Conservation (phyloP, 2,888 invertebrate genomes). For the Pteria penguin region DNA sequence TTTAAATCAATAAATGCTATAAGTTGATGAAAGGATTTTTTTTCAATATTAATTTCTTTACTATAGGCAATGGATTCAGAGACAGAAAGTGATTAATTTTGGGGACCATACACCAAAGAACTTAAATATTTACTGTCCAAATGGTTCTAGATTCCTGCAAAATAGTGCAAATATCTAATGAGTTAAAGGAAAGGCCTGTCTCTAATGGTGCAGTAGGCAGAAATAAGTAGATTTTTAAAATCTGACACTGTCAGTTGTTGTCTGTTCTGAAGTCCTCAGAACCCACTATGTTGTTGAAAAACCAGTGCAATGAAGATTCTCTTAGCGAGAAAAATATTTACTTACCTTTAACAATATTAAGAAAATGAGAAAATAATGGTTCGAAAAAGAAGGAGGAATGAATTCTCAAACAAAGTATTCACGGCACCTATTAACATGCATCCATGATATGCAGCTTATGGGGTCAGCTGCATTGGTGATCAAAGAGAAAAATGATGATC, state of each 20-base stretch:
- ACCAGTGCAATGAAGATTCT: not conserved
- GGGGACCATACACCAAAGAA: not conserved
- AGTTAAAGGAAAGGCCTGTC: no score
- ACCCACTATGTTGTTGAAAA: not conserved
- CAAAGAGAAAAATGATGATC: not conserved
- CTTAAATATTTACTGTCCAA: not conserved
- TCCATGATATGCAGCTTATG: not conserved
- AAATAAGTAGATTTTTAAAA: not conserved
- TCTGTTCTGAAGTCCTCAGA: not conserved
- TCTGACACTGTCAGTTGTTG: not conserved
- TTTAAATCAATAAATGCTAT: no score
- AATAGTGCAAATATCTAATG: not conserved
- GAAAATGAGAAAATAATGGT: conserved; percentile 5
- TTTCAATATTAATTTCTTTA: not conserved
- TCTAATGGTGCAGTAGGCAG: not conserved
- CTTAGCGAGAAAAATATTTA: not conserved
- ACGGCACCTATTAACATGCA: no score
- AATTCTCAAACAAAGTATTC: no score
- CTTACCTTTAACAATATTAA: no score
- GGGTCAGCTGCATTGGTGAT: not conserved
- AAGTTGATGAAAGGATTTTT: not conserved
- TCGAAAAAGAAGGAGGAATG: not conserved
- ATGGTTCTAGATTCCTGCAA: not conserved
- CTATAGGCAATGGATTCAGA: conserved; percentile 1
- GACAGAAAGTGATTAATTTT: no score